Percentiles rank a stretch among this genome's conserved stretches.
Conservation (phyloP, 2,797 vertebrate genomes). For the Menidia menidia region DNA sequence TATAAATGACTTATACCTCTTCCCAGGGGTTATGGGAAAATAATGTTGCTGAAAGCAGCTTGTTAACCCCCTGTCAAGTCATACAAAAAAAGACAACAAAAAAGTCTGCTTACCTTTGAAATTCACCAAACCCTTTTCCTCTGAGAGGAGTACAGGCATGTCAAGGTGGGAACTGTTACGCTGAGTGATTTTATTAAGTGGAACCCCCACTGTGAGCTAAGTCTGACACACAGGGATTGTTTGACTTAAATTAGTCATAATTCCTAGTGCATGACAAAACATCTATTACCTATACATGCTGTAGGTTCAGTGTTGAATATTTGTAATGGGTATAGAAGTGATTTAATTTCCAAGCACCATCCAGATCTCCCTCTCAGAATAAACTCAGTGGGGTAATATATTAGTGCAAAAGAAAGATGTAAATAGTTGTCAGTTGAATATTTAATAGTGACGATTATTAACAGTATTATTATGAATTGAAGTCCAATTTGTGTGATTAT, state of each 20-base stretch:
- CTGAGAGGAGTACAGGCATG: constrained; percentile 56
- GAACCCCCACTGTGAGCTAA: constrained; percentile 73
- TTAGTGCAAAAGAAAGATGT: neutral
- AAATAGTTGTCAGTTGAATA: neutral
- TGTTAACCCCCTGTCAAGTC: constrained; percentile 78
- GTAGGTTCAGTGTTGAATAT: constrained; percentile 9
- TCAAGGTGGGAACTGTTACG: constrained; percentile 65
- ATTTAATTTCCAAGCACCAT: neutral
- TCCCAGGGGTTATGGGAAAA: constrained; percentile 73
- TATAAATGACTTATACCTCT: constrained; percentile 77
- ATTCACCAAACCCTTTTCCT: constrained; percentile 48
- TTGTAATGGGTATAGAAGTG: neutral
- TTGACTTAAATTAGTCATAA: constrained; percentile 74
- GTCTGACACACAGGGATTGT: constrained; percentile 66
- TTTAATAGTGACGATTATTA: neutral
- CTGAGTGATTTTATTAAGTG: constrained; percentile 77
- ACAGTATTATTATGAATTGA: neutral
- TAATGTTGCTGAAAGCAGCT: constrained; percentile 76
- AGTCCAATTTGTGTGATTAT: neutral
- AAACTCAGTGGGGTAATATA: neutral
- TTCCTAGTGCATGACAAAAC: constrained; percentile 63
- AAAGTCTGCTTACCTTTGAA: constrained; percentile 40
- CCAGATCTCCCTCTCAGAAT: neutral
- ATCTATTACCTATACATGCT: constrained; percentile 41
- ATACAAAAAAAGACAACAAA: constrained; percentile 71